These are phyloP conservation scores for Chiloscyllium punctatum DNA, from an alignment of 2,797 vertebrate genomes.

Conservation along the genomic window DNA sequence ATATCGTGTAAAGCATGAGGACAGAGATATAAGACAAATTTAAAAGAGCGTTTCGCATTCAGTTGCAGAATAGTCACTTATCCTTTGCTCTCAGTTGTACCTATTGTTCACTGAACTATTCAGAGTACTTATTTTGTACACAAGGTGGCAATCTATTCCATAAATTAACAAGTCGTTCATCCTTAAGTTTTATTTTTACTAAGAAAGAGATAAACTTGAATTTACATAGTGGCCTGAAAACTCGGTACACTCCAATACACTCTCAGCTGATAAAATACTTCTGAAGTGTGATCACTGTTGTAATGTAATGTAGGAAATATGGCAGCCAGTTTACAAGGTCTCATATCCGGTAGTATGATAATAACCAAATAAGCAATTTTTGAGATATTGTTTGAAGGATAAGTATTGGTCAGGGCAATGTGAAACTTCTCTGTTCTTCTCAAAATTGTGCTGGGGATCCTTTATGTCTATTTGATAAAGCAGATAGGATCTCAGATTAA, in stretches of 20 bases:
- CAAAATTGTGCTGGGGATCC: too few species aligned
- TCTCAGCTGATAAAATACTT: not conserved
- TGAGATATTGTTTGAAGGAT: not conserved
- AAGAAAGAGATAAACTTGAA: not conserved
- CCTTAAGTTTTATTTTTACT: not conserved
- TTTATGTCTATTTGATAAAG: not conserved
- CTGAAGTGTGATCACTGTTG: not conserved
- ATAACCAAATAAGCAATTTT: not conserved
- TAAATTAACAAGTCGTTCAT: not conserved
- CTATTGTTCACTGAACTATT: not conserved
- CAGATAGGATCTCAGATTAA: not conserved
- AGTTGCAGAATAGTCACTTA: not conserved
- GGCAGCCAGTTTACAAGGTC: not conserved
- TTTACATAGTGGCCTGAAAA: not conserved
- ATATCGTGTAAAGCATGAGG: not conserved
- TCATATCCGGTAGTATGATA: not conserved
- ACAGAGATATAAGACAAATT: not conserved
- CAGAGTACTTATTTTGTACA: not conserved
- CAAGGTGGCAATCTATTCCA: not conserved
- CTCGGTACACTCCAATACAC: not conserved
- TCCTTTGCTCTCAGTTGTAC: not conserved
- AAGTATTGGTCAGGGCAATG: not conserved
- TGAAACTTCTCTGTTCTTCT: not conserved
- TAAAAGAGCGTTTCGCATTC: not conserved
- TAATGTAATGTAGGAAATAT: too few species aligned